Conservation (phyloP, 2,888 invertebrate species). For the Orthosia gothica region DNA sequence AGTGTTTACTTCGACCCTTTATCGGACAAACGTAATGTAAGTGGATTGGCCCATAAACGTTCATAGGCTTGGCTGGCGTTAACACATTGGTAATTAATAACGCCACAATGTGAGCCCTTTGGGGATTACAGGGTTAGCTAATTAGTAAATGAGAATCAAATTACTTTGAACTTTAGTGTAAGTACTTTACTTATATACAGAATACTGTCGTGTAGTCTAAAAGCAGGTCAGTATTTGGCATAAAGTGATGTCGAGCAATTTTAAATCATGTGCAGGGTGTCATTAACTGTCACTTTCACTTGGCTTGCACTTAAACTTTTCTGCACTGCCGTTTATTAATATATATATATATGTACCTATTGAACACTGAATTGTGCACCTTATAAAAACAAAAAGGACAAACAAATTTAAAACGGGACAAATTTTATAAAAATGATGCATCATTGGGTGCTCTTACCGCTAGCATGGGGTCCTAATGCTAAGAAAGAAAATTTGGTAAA, state of each 20-base stretch:
- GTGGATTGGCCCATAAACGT: constrained; percentile 36
- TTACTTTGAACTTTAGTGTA: constrained; percentile 15
- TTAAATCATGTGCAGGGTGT: background rate
- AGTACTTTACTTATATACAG: background rate
- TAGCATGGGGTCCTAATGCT: no score
- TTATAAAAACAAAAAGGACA: background rate
- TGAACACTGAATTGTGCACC: constrained; percentile 5
- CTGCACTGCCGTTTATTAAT: constrained; percentile 3
- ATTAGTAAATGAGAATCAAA: constrained; percentile 43
- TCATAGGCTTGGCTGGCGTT: constrained; percentile 34
- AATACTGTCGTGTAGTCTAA: background rate
- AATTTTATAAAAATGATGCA: background rate
- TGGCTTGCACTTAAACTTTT: background rate
- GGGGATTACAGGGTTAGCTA: constrained; percentile 40
- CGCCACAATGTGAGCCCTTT: constrained; percentile 23
- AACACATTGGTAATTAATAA: constrained; percentile 36
- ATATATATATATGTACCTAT: background rate
- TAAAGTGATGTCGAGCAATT: background rate
- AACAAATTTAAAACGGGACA: background rate
- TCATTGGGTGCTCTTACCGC: background rate
- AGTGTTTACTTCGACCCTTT: constrained; percentile 21
- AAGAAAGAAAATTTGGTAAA: no score
- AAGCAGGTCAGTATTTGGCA: background rate
- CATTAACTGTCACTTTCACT: background rate
- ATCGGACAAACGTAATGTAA: constrained; percentile 29